Conservation (phyloP, 2,113 vertebrate genomes). For the Chionis minor region DNA sequence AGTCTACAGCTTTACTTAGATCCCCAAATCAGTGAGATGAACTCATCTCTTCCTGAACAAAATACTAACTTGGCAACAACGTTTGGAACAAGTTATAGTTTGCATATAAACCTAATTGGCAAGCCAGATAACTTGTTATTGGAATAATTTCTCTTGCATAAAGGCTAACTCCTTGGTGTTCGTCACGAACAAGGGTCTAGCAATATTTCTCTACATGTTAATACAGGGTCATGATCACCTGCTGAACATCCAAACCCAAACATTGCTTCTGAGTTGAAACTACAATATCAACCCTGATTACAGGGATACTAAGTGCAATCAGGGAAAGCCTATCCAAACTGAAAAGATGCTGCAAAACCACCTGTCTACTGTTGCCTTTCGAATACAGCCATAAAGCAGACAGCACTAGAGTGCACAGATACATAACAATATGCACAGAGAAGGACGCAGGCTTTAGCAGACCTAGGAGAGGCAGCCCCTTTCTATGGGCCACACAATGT, state of each 20-base stretch:
- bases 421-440: accelerated
- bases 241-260: background rate
- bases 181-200: background rate
- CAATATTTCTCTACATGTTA: background rate
- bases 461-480: background rate
- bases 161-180: background rate
- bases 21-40: background rate
- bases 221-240: background rate
- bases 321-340: background rate
- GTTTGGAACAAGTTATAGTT: background rate
- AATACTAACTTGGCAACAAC: background rate
- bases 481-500: background rate
- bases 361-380: background rate
- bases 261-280: background rate
- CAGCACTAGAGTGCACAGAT: background rate
- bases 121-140: background rate
- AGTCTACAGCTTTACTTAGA: background rate
- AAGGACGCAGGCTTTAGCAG: background rate
- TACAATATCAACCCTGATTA: background rate
- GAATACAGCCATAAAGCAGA: background rate
- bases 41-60: background rate
- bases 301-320: background rate
- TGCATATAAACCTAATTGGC: constrained; percentile 17
- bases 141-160: background rate
- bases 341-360: background rate